Percentiles rank a stretch among this genome's conserved stretches.
These are phyloP conservation scores for Gonatopus flavifemur DNA, from an alignment of 1,140 invertebrate genomes.

Conservation along the genomic window DNA sequence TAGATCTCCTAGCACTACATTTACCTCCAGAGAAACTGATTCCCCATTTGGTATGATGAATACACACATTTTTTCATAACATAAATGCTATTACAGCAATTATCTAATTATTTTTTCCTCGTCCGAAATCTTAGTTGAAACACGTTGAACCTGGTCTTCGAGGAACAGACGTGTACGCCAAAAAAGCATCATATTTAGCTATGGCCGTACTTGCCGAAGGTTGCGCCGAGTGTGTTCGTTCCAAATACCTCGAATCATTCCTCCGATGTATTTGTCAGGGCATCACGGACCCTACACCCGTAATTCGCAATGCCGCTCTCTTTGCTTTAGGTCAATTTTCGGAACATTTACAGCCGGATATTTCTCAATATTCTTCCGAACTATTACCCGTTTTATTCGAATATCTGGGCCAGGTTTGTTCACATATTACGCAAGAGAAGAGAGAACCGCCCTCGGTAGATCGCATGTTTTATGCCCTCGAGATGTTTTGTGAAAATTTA, in stretches of 20 bases:
- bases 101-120: background rate
- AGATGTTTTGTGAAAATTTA: conserved; percentile 80
- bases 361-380: conserved; percentile 71
- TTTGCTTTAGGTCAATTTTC: conserved; percentile 83
- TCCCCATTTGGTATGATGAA: conserved; percentile 65
- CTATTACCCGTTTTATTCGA: conserved; percentile 75
- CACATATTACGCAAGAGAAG: conserved; percentile 58
- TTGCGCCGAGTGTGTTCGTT: conserved; percentile 74
- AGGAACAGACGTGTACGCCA: conserved; percentile 61
- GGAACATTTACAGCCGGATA: conserved; percentile 75
- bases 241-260: conserved; percentile 72
- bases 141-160: conserved; percentile 66
- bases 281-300: conserved; percentile 63
- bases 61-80: background rate
- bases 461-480: conserved; percentile 80
- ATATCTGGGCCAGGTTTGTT: conserved; percentile 65
- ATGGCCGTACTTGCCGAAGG: conserved; percentile 80
- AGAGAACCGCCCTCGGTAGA: conserved; percentile 66
- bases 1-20: conserved; percentile 76
- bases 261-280: conserved; percentile 72
- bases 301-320: conserved; percentile 74
- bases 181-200: conserved; percentile 72
- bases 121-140: conserved; percentile 60
- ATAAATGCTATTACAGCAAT: background rate
- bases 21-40: conserved; percentile 78